A percentile compares a stretch with the other conserved stretches of the same genome.
Evolutionary conservation across 2,797 vertebrate genomes (phyloP).

Genomic region (Pangasius djambal): DNA sequence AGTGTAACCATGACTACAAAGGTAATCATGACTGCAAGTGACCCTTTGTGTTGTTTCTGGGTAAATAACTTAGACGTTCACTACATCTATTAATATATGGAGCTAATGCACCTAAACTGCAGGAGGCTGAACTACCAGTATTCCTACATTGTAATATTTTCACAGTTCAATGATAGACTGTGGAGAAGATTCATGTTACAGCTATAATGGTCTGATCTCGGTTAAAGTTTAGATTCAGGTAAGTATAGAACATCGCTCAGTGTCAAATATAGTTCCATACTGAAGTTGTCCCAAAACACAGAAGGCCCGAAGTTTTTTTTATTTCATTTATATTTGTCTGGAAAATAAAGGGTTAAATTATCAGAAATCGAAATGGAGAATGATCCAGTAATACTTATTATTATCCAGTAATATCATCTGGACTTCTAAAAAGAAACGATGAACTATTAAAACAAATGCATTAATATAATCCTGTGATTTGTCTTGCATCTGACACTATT

Average conservation of each 20-base stretch:
- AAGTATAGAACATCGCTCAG: neutral
- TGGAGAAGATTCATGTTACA: neutral
- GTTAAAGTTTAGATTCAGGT: neutral
- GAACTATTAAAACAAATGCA: neutral
- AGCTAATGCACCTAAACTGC: no score
- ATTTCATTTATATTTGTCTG: neutral
- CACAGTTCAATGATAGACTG: neutral
- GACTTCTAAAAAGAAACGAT: neutral
- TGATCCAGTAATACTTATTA: neutral
- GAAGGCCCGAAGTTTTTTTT: neutral
- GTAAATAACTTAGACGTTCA: neutral
- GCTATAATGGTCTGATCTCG: neutral
- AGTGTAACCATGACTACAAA: slow-evolving; percentile 11
- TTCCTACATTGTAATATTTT: neutral
- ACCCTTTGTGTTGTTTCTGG: slow-evolving; percentile 12
- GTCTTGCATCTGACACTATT: neutral
- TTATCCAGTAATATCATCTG: neutral
- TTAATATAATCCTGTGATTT: neutral
- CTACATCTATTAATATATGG: neutral
- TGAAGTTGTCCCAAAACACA: neutral
- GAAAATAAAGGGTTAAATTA: neutral
- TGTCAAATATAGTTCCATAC: neutral
- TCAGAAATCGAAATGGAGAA: neutral
- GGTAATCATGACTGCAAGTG: slow-evolving; percentile 11
- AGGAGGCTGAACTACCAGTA: neutral